Evolutionary conservation across 2,797 vertebrate species (phyloP), one percentile per base, ranked within the genome.

Genomic region (Sebastes kiyomatsui): DNA sequence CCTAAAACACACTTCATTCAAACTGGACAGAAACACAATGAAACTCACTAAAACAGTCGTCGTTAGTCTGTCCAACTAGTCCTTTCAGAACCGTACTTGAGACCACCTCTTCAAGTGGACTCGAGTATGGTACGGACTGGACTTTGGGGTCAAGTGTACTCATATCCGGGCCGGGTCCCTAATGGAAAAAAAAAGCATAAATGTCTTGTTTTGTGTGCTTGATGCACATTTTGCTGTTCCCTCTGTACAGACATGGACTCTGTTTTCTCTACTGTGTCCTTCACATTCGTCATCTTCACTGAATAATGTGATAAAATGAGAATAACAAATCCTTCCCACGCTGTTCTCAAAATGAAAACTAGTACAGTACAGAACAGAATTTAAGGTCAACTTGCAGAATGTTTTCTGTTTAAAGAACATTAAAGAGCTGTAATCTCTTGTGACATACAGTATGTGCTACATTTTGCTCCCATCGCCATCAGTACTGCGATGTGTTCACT

Each of bases 401-500:
- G 59, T 11, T 61, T 30, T 38, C 2, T 42, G 11, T 32, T 70
- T 27, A 9, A 54, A 56, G 4, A 7, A 33, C 14, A 52, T 67
- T 18, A 8, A 67, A 49, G n/a, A 14, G 3, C 7, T 25, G 1
- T 27, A 18, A 30, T 67, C 3, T 54, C n/a, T n/a, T 25, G 62
- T 72, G 33, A 54, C 67, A 55, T 52, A 52, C 49, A 9, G 18
- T 23, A 12, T 1, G 7, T 56, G 65, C 62, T 62, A 22, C 18
- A 61, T 49, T 60, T 67, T 10, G 2, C 28, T 28, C 22, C 7
- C 7, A 38, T 11, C 10, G 0, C 13, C 67, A 64, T 70, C 42
- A 30, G 28, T 38, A 12, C 18, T 75, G 72, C 30, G 68, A 67
- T 85, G 42, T 20, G 33, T 88, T 77, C n/a, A 79, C 49, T 92